Evolutionary conservation across 2,113 vertebrate species (phyloP).

Genomic region (Hippopotamus amphibius): DNA sequence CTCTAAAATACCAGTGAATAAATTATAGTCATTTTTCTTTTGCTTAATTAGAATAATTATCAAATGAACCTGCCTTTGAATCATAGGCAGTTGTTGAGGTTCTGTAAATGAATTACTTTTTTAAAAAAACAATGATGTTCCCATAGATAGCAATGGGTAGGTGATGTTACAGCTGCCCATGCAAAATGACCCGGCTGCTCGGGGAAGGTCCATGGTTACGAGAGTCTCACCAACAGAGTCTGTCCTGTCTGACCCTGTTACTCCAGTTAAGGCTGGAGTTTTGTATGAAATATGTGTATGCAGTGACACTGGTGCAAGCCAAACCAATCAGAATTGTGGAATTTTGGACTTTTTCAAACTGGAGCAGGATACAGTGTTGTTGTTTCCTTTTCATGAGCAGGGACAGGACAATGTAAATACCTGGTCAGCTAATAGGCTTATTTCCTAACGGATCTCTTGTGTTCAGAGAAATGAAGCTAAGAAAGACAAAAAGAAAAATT

Average conservation of each 20-base stretch:
- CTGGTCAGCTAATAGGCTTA: not conserved
- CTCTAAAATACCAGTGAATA: not conserved
- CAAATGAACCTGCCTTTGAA: not conserved
- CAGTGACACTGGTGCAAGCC: not conserved
- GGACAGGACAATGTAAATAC: not conserved
- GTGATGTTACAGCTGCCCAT: not conserved
- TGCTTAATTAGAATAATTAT: not conserved
- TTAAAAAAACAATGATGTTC: not conserved
- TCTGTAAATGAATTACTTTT: not conserved
- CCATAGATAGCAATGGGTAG: not conserved
- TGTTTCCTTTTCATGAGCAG: not conserved
- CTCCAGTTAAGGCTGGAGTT: not conserved
- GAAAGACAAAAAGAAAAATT: not conserved
- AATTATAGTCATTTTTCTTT: not conserved
- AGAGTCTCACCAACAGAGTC: not conserved
- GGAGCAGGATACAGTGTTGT: not conserved
- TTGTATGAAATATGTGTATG: fast-evolving
- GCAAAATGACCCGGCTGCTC: not conserved
- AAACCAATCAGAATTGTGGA: not conserved
- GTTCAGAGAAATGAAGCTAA: not conserved
- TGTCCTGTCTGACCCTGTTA: not conserved
- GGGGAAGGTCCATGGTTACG: not conserved
- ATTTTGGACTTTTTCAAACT: not conserved
- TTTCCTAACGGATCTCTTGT: not conserved
- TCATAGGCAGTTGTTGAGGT: not conserved